Conservation (phyloP, 37 sponge, comb jelly and placozoan genomes). For the Crambe crambe region DNA sequence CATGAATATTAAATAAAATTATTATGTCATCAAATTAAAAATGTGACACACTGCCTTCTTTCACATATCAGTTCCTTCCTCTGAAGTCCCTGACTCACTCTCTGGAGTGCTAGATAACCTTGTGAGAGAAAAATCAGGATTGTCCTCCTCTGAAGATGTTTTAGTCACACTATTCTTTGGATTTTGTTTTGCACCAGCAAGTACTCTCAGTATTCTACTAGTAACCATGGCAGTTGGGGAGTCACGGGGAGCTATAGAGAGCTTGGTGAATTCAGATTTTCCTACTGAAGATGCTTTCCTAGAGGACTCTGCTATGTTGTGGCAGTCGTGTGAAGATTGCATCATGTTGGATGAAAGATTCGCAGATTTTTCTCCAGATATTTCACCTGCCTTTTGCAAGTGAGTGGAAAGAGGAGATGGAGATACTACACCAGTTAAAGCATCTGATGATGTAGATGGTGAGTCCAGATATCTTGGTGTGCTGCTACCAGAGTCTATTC, state of each 20-base stretch:
- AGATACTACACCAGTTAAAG: no score
- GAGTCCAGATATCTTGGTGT: constrained; percentile 25
- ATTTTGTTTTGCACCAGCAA: background rate
- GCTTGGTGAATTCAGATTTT: background rate
- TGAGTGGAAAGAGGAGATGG: constrained; percentile 1
- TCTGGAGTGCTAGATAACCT: background rate
- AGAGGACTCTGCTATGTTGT: background rate
- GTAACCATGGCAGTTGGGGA: background rate
- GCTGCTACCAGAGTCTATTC: constrained; percentile 9
- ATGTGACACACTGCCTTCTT: background rate
- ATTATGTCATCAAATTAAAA: no score
- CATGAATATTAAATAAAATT: no score
- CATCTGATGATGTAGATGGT: background rate
- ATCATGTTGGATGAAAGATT: background rate
- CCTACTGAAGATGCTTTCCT: background rate
- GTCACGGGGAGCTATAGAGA: background rate
- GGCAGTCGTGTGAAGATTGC: background rate
- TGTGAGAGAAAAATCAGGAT: background rate
- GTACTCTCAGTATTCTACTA: background rate
- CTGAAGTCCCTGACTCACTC: background rate
- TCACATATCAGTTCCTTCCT: background rate
- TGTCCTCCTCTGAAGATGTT: background rate
- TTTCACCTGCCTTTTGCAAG: background rate
- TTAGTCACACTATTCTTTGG: background rate
- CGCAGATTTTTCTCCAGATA: background rate